Base-by-base conservation (phyloP, 2,888 invertebrate genomes). In the Micropterix aruncella region DNA sequence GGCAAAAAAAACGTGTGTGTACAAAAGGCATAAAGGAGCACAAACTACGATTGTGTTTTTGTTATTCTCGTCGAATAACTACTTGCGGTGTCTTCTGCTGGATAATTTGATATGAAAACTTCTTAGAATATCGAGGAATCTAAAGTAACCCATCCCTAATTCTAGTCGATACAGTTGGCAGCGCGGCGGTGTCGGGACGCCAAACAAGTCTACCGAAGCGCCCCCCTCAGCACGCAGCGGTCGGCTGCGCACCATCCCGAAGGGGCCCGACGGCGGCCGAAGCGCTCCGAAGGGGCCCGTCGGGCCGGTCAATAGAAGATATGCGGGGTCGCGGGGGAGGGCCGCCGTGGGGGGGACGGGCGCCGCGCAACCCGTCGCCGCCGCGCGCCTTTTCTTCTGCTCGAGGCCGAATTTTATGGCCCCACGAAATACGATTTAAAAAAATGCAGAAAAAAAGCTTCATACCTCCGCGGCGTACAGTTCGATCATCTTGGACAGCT, bases 151-250 rank as follows among this genome's bases (percentile, higher is more conserved):
- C n/a, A n/a, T n/a, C n/a, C n/a, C n/a, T n/a, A n/a, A n/a, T n/a
- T 62, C 62, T 60, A 65, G 67, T 69, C 67, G 65, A 68, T 69
- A 69, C 63, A 69, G 62, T 65, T 70, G 72, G 70, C 72, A 73
- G 71, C 72, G 67, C 66, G 67, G 71, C 70, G 63, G 60, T n/a
- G 61, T 59, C 60, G 59, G 66, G 70, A 70, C 69, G 70, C 70
- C 65, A 68, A 68, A 68, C 68, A 68, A 65, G 65, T 63, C 65
- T 60, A 63, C 67, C 59, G 61, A 55, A 62, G 71, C 70, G 71
- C 70, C 72, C 69, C 70, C 71, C 69, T 59, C 71, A 66, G 66
- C 70, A 65, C 71, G 69, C 70, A 70, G 68, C 66, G 70, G 69
- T 57, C 57, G 57, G 56, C 58, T n/a, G 58, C 55, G 54, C 58